Evolutionary conservation across 2,888 invertebrate species (phyloP), one percentile per base, ranked within the genome.

Genomic region (Limnephilus rhombicus): DNA sequence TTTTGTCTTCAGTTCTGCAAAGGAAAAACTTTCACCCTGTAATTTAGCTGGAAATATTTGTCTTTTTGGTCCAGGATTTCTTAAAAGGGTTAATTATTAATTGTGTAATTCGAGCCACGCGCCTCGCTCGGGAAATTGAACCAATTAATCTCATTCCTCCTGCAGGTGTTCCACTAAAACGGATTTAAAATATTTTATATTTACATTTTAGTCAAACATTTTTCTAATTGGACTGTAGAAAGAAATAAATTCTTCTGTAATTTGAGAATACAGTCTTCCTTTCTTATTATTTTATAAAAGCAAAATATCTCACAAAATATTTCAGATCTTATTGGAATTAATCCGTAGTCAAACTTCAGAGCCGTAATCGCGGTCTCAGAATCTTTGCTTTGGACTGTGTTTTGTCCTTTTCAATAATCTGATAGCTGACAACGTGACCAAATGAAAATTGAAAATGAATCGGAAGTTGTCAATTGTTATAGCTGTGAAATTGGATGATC

Each of bases 1-100:
- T 68, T 68, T 68, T 68, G 68, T 86, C 83, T 83, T 86, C n/a
- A 86, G 29, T 49, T 86, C 29, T 45, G 45, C 29, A 24, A 37
- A 34, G 18, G 83, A 37, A 41, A 34, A 83, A 83, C 83, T 83
- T 83, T 83, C 83, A 37, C 82, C 82, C 34, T 24, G 24, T 68
- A 68, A 68, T 68, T 68, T n/a, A 24, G 24, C 24, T 9, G 68
- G 68, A 68, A 68, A 68, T 68, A 24, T 68, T 68, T 68, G 68
- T 68, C 68, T 68, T 68, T 68, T 68, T 68, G 24, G 68, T 68
- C 68, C 68, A 68, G 24, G 68, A 68, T 68, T 68, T 68, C 68
- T 68, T 24, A 68, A 53, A 68, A 68, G 68, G 68, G 68, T 68
- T 68, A 68, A n/a, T n/a, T 24, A 68, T 68, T 68, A 68, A 68